phyloP scores from a whole-genome alignment of 1,140 invertebrate species.

The Chlorops oryzae region DNA sequence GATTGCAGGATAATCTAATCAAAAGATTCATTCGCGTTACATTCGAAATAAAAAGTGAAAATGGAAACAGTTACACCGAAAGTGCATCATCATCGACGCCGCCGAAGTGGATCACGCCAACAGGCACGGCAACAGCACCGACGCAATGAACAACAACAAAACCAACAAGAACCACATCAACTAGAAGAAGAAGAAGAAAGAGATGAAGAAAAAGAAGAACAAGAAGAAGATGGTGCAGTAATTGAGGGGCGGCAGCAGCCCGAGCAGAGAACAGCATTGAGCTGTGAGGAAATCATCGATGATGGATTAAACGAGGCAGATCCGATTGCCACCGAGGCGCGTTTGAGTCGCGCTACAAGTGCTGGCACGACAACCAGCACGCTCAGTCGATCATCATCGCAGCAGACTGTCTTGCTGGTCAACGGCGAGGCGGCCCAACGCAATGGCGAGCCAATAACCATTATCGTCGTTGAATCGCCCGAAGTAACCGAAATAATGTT shows the following conservation, averaged over 20 bases:
- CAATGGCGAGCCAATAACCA: slow-evolving; percentile 10
- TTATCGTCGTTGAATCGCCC: slow-evolving; percentile 4
- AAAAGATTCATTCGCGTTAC: too few species aligned
- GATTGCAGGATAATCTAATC: too few species aligned
- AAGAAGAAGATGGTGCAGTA: background rate
- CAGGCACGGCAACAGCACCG: slow-evolving; percentile 14
- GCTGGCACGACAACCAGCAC: background rate
- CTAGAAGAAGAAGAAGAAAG: background rate
- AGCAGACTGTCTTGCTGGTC: slow-evolving; percentile 40
- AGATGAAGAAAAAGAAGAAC: background rate
- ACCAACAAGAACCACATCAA: background rate
- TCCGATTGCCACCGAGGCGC: slow-evolving; percentile 6
- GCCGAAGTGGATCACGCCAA: slow-evolving; percentile 38
- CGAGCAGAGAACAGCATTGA: slow-evolving; percentile 3
- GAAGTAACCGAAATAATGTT: background rate
- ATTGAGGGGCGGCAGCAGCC: background rate
- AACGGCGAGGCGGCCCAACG: slow-evolving; percentile 36
- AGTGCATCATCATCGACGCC: slow-evolving; percentile 44
- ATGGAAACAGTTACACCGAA: slow-evolving; percentile 23
- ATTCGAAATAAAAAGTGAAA: background rate
- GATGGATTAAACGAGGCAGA: too few species aligned
- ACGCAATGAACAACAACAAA: slow-evolving; percentile 12
- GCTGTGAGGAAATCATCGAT: too few species aligned
- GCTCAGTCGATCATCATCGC: slow-evolving; percentile 20
- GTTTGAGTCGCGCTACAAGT: background rate